Percentiles rank a stretch among this genome's conserved stretches.
Evolutionary conservation across 23 tunicate genomes (phyloP).

Genomic region (Corella eumyota): DNA sequence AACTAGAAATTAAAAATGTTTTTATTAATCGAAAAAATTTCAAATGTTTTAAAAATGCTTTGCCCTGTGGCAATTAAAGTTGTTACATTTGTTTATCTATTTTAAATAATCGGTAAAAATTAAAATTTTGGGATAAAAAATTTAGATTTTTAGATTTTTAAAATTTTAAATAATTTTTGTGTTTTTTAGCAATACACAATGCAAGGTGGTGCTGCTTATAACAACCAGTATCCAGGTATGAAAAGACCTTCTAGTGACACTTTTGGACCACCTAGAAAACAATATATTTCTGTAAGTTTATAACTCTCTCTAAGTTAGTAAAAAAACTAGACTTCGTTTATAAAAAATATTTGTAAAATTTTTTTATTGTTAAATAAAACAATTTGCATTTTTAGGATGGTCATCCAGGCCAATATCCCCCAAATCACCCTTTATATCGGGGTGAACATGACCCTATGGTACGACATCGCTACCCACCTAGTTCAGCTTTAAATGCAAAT

Average conservation of each 20-base stretch:
- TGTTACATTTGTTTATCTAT: too few species aligned
- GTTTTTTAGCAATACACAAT: too few species aligned
- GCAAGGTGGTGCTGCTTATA: too few species aligned
- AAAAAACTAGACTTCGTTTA: background rate
- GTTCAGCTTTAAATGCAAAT: background rate
- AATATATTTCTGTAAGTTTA: conserved; percentile 51
- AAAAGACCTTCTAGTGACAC: conserved; percentile 39
- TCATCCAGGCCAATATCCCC: background rate
- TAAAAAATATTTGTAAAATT: background rate
- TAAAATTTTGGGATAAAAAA: too few species aligned
- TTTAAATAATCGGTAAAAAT: too few species aligned
- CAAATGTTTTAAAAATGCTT: too few species aligned
- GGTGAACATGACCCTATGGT: conserved; percentile 4
- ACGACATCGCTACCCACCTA: background rate
- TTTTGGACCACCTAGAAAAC: conserved; percentile 73
- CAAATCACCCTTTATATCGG: conserved; percentile 7
- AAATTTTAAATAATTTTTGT: too few species aligned
- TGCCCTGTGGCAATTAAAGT: too few species aligned
- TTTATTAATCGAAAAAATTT: too few species aligned
- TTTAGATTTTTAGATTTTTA: too few species aligned
- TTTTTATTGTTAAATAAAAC: background rate
- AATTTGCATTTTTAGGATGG: background rate
- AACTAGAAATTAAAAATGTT: too few species aligned
- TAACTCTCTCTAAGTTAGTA: too few species aligned
- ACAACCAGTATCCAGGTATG: conserved; percentile 29